These are phyloP conservation scores for Alentia gelatinosa DNA, from an alignment of 2,888 invertebrate genomes.

Conservation along the genomic window DNA sequence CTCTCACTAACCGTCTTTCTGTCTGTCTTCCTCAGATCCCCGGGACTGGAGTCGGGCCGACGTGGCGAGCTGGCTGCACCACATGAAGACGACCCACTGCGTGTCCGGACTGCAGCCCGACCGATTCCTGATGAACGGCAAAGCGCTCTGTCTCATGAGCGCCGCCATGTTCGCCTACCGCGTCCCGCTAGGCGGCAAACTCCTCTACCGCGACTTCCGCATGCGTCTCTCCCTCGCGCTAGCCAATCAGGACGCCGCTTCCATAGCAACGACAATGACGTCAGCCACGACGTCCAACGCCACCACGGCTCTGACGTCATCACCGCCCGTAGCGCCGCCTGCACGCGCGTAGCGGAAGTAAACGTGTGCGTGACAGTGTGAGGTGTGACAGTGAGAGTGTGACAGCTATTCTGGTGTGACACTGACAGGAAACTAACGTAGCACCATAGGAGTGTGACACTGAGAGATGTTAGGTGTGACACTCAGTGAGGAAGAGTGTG, in stretches of 20 bases:
- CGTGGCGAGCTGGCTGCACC: constrained; percentile 91
- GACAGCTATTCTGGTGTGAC: no score
- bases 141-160: constrained; percentile 90
- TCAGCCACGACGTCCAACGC: not conserved
- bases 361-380: no score
- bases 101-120: constrained; percentile 93
- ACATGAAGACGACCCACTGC: constrained; percentile 89
- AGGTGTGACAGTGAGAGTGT: no score
- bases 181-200: constrained; percentile 86
- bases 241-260: not conserved
- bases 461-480: no score
- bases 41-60: constrained; percentile 94
- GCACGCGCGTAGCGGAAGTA: no score
- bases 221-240: constrained; percentile 87
- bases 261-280: not conserved
- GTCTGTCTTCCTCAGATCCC: constrained; percentile 87
- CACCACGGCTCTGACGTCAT: no score
- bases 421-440: no score
- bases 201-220: constrained; percentile 87
- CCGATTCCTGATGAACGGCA: constrained; percentile 97
- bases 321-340: no score
- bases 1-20: no score
- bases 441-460: no score
- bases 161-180: constrained; percentile 87
- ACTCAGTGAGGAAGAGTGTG: no score